phyloP scores from a whole-genome alignment of 1,140 invertebrate genomes.

The Platyscapa corneri region DNA sequence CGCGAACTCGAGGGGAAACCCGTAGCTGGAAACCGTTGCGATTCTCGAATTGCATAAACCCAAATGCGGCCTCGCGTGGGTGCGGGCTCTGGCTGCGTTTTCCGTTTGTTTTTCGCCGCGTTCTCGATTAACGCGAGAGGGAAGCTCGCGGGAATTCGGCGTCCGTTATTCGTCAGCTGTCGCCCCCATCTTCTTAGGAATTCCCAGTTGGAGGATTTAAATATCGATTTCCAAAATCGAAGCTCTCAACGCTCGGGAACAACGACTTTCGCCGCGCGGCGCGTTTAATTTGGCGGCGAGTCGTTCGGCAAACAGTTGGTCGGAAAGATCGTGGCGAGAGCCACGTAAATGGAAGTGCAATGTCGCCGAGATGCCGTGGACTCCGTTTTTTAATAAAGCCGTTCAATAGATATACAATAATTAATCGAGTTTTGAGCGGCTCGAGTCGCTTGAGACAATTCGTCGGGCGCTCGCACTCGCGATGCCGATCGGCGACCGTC shows the following conservation, averaged over 20 bases:
- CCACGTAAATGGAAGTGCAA: too few species aligned
- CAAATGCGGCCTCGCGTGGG: not conserved
- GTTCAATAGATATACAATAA: not conserved
- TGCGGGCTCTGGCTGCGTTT: not conserved
- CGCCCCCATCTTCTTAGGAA: too few species aligned
- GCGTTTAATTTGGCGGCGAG: too few species aligned
- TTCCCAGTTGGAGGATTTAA: too few species aligned
- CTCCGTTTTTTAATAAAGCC: not conserved
- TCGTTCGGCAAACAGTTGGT: too few species aligned
- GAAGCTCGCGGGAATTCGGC: too few species aligned
- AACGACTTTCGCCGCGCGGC: too few species aligned
- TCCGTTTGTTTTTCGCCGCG: not conserved
- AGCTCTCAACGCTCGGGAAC: not conserved
- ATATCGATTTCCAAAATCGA: not conserved
- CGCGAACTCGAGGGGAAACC: not conserved
- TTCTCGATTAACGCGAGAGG: not conserved
- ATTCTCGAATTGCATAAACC: not conserved
- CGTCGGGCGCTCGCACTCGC: too few species aligned
- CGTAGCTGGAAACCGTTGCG: not conserved
- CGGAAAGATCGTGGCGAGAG: too few species aligned
- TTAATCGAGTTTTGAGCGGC: too few species aligned
- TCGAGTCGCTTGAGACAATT: not conserved
- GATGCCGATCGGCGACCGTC: not conserved
- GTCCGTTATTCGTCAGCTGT: too few species aligned
- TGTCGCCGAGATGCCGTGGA: too few species aligned